Percentiles rank a stretch among this genome's conserved stretches.
Evolutionary conservation across 2,888 invertebrate species (phyloP).

Genomic region (Fissipunctia ypsillon): DNA sequence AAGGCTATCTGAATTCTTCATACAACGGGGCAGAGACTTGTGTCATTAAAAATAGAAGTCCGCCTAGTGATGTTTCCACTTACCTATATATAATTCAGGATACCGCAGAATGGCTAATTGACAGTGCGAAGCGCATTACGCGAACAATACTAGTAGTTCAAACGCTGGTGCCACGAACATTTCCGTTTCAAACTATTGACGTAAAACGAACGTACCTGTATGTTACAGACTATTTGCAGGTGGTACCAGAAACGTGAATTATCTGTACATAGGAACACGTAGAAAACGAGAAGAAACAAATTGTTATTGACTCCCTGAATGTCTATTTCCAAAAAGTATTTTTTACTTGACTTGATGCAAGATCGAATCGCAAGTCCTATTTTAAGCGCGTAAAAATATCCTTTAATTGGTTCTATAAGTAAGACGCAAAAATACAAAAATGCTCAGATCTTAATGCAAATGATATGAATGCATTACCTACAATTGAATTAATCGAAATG

Average conservation of each 20-base stretch:
- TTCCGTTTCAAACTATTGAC: conserved; percentile 9
- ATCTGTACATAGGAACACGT: background rate
- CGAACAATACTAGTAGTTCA: conserved; percentile 44
- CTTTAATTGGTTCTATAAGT: background rate
- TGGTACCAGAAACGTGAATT: background rate
- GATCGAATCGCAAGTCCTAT: background rate
- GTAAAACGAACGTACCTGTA: background rate
- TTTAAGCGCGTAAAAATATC: background rate
- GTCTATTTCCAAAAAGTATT: background rate
- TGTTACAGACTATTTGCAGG: background rate
- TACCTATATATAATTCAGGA: conserved; percentile 68
- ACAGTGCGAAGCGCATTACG: conserved; percentile 65
- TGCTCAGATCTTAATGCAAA: background rate
- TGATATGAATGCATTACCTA: background rate
- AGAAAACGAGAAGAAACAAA: background rate
- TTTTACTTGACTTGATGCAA: background rate
- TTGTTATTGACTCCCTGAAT: background rate
- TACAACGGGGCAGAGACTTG: conserved; percentile 49
- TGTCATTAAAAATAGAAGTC: conserved; percentile 72
- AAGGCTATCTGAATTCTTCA: conserved; percentile 66
- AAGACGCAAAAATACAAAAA: background rate
- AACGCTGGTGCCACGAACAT: conserved; percentile 7
- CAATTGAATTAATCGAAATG: conserved; percentile 5
- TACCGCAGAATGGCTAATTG: conserved; percentile 73
- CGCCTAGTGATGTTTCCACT: conserved; percentile 59